Evolutionary conservation across 2,888 invertebrate genomes (phyloP).

Genomic region (Thyatira batis): DNA sequence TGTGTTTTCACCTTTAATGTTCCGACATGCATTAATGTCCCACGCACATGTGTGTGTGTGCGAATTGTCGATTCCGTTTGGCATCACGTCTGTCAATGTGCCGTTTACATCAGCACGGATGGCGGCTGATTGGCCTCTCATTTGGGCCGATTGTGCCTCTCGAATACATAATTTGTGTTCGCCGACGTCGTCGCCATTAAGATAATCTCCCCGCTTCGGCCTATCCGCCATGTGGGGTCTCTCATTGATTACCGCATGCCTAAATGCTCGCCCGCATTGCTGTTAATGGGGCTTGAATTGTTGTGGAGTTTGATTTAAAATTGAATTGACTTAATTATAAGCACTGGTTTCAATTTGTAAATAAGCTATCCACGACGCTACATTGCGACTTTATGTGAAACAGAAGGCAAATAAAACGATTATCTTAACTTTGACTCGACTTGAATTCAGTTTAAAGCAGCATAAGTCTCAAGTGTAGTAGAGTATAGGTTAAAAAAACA

Average conservation of each 20-base stretch:
- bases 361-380: too few species aligned
- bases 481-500: too few species aligned
- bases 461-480: too few species aligned
- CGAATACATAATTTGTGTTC: slow-evolving; percentile 76
- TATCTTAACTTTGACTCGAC: too few species aligned
- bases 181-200: slow-evolving; percentile 62
- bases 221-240: slow-evolving; percentile 44
- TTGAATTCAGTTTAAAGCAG: too few species aligned
- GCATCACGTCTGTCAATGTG: slow-evolving; percentile 60
- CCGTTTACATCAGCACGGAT: slow-evolving; percentile 53
- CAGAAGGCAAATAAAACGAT: too few species aligned
- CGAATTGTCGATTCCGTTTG: slow-evolving; percentile 63
- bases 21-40: slow-evolving; percentile 1
- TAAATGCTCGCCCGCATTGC: slow-evolving; percentile 5
- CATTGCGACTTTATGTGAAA: too few species aligned
- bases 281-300: not conserved
- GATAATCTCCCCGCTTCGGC: slow-evolving; percentile 60
- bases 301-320: not conserved
- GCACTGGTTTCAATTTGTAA: not conserved
- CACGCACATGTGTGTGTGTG: slow-evolving; percentile 26
- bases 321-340: not conserved
- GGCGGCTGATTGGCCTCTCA: slow-evolving; percentile 76
- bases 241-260: slow-evolving; percentile 51
- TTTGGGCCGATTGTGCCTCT: slow-evolving; percentile 73
- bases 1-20: slow-evolving; percentile 2